A percentile compares a stretch with the other conserved stretches of the same genome.
Conservation (phyloP, 2,888 invertebrate genomes). For the Ypsolopha scabrella region DNA sequence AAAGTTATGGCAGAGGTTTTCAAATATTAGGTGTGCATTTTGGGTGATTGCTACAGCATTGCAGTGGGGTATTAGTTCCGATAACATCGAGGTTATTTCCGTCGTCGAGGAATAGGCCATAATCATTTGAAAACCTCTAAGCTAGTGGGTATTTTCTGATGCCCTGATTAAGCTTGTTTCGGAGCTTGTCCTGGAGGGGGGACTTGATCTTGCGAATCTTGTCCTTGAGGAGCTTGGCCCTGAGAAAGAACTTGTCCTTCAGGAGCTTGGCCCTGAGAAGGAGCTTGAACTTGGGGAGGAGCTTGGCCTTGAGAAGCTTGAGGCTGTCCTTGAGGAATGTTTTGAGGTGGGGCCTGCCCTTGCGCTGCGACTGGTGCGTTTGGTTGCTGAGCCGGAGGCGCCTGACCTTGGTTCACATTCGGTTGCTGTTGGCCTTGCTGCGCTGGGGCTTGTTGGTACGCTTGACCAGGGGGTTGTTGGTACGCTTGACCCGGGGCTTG, state of each 20-base stretch:
- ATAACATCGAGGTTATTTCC: too few species aligned
- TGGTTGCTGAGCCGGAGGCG: conserved; percentile 10
- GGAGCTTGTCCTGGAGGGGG: conserved; percentile 10
- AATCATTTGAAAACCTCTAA: too few species aligned
- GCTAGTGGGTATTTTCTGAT: not conserved
- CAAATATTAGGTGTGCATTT: too few species aligned
- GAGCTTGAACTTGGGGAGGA: not conserved
- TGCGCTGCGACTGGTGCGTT: conserved; percentile 12
- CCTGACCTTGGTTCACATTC: conserved; percentile 17
- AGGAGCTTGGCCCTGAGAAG: conserved; percentile 2
- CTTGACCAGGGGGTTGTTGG: conserved; percentile 20
- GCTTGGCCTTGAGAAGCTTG: conserved; percentile 8
- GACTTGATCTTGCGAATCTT: too few species aligned
- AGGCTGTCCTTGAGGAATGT: not conserved
- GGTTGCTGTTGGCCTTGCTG: conserved; percentile 17
- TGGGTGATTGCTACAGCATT: too few species aligned
- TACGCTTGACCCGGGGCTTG: conserved; percentile 11
- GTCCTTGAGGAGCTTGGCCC: conserved; percentile 6
- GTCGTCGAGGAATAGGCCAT: too few species aligned
- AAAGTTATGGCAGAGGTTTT: too few species aligned
- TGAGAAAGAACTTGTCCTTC: conserved; percentile 7
- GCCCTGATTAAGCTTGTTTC: not conserved
- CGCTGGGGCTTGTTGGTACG: conserved; percentile 15
- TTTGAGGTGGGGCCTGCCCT: conserved; percentile 11
- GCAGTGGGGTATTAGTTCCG: too few species aligned